Evolutionary conservation across 2,888 invertebrate species (phyloP).

Genomic region (Chouioia cunea): DNA sequence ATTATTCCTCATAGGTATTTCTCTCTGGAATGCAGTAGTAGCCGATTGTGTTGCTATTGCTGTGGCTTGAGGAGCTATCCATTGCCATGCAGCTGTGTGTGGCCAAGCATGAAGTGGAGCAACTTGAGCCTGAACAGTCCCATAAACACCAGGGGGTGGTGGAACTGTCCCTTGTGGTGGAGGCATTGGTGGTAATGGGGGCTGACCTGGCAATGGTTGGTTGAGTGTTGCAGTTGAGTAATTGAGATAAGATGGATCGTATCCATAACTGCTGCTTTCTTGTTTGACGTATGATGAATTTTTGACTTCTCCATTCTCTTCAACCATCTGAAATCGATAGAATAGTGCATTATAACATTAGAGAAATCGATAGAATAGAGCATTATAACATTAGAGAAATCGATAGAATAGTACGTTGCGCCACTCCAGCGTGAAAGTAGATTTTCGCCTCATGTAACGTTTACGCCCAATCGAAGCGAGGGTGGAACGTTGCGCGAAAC

Average conservation of each 20-base stretch:
- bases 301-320: constrained; percentile 58
- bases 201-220: constrained; percentile 66
- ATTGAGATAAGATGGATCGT: constrained; percentile 58
- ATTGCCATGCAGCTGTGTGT: constrained; percentile 62
- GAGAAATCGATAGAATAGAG: too few species aligned
- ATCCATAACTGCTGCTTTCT: constrained; percentile 57
- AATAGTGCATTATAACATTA: too few species aligned
- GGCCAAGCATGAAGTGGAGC: constrained; percentile 62
- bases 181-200: constrained; percentile 66
- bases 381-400: too few species aligned
- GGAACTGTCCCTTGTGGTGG: constrained; percentile 61
- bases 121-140: constrained; percentile 62
- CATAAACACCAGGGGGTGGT: constrained; percentile 61
- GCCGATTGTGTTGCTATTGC: constrained; percentile 55
- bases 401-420: too few species aligned
- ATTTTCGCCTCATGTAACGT: too few species aligned
- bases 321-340: constrained; percentile 52
- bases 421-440: too few species aligned
- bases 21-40: constrained; percentile 60
- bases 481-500: too few species aligned
- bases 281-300: constrained; percentile 54
- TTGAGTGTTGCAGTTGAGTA: constrained; percentile 58
- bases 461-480: too few species aligned
- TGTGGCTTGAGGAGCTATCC: constrained; percentile 63
- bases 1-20: constrained; percentile 58